Evolutionary conservation across 37 sponge, comb jelly and placozoan genomes (phyloP).

Genomic region (Mnemiopsis leidyi): DNA sequence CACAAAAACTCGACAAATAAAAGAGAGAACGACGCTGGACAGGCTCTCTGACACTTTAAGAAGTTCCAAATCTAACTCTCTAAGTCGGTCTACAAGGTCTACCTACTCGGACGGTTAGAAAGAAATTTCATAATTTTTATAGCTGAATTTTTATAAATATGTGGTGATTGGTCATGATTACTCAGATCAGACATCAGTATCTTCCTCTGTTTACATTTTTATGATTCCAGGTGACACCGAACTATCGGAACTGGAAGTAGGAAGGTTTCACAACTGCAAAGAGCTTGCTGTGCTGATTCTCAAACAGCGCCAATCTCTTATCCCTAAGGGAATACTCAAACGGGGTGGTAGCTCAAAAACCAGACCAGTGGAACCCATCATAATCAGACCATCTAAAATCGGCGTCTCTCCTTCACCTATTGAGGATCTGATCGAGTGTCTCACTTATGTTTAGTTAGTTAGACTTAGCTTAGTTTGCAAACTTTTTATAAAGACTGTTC

Average conservation of each 20-base stretch:
- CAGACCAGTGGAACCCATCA: neutral
- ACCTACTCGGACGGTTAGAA: neutral
- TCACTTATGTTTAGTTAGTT: constrained; percentile 22
- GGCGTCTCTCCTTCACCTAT: neutral
- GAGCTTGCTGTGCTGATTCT: neutral
- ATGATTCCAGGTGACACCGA: neutral
- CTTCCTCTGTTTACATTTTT: too few species aligned
- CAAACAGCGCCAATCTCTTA: neutral
- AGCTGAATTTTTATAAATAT: neutral
- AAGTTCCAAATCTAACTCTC: constrained; percentile 47
- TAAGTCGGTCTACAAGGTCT: constrained; percentile 1
- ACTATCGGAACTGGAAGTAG: neutral
- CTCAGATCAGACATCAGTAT: too few species aligned
- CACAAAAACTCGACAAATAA: neutral
- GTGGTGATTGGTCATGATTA: neutral
- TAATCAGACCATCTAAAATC: neutral
- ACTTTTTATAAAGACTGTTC: too few species aligned
- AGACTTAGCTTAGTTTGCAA: neutral
- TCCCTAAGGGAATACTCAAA: constrained; percentile 10
- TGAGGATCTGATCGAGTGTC: neutral
- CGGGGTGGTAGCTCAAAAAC: neutral
- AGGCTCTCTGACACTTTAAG: neutral
- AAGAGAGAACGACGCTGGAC: neutral
- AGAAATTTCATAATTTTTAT: too few species aligned
- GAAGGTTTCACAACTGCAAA: neutral